phyloP scores from a whole-genome alignment of 2,797 vertebrate genomes.

The Acomys russatus region DNA sequence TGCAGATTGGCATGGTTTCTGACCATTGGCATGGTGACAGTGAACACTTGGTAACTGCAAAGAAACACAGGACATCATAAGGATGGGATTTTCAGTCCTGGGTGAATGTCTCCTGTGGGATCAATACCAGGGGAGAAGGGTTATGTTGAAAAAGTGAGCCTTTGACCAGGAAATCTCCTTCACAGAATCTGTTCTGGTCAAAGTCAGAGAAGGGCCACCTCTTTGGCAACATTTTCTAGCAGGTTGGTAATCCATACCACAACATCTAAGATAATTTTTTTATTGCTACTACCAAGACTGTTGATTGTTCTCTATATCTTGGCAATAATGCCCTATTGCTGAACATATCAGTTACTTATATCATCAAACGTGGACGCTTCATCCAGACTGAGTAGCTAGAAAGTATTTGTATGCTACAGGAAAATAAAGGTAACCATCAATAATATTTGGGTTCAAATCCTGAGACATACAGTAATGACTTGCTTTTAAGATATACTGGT shows the following conservation, averaged over 20 bases:
- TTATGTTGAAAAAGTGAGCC: not conserved
- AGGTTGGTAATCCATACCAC: too few relatives aligned
- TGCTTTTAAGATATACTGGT: too few relatives aligned
- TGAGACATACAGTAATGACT: not conserved
- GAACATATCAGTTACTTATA: not conserved
- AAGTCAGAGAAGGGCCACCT: not conserved
- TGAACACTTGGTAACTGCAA: not conserved
- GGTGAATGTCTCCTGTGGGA: not conserved
- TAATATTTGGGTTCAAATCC: not conserved
- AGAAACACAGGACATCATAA: not conserved
- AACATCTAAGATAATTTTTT: not conserved
- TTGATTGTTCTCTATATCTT: not conserved
- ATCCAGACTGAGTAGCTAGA: not conserved
- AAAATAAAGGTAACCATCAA: too few relatives aligned
- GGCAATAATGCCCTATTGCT: not conserved
- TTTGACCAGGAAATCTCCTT: not conserved
- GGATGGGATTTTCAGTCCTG: accelerated
- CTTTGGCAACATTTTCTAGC: not conserved
- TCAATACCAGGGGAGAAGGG: not conserved
- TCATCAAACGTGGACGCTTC: not conserved
- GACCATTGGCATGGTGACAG: slow-evolving; percentile 85
- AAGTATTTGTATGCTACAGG: not conserved
- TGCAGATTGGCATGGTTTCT: slow-evolving; percentile 87
- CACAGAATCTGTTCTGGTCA: too few relatives aligned
- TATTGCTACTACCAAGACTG: not conserved